phyloP scores from a whole-genome alignment of 2,888 invertebrate species.

The Nezara viridula region DNA sequence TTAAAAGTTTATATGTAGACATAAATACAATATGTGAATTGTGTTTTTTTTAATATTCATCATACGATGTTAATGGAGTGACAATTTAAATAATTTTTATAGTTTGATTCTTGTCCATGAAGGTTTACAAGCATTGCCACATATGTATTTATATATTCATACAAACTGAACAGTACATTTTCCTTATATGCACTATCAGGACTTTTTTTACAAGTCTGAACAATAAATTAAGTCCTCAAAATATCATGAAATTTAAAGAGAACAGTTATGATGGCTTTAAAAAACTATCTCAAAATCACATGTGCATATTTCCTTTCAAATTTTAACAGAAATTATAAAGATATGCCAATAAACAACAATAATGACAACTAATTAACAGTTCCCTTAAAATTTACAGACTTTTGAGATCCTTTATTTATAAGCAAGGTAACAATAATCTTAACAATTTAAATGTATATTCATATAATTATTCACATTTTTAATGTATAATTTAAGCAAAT shows the following conservation, averaged over 20 bases:
- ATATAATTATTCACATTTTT: constrained; percentile 40
- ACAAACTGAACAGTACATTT: constrained; percentile 11
- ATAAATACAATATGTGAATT: constrained; percentile 20
- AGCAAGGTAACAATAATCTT: constrained; percentile 34
- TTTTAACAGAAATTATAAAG: not conserved
- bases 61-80: not conserved
- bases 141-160: constrained; percentile 39
- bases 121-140: not conserved
- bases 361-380: not conserved
- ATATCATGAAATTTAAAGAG: constrained; percentile 22
- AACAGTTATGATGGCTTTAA: not conserved
- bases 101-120: not conserved
- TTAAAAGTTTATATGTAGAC: constrained; percentile 21
- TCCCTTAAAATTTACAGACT: constrained; percentile 1
- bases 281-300: not conserved
- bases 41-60: not conserved
- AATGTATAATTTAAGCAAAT: constrained; percentile 43
- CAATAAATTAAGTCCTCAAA: constrained; percentile 14
- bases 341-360: not conserved
- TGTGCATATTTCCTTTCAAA: not conserved
- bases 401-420: constrained; percentile 50
- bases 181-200: not conserved
- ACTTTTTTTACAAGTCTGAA: not conserved
- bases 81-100: not conserved
- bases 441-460: constrained; percentile 31